Base-by-base conservation (phyloP, 1,140 invertebrate species). In the Drosophila lacteicornis region DNA sequence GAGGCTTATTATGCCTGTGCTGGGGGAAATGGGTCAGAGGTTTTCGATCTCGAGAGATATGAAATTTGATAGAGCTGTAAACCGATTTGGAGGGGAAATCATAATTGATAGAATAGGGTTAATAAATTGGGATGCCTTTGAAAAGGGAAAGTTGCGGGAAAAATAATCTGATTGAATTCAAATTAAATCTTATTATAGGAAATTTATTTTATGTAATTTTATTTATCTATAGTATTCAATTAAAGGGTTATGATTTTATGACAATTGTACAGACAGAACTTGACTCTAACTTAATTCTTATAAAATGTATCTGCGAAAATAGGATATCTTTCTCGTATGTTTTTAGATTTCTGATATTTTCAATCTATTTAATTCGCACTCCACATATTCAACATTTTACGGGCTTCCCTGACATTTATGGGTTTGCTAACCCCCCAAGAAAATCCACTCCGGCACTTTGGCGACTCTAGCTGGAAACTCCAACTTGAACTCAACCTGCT, bases 51-150 rank as follows among this genome's bases (percentile, higher is more conserved):
- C 46, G 3, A 45, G 33, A 73, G 70, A 73, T 73, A 60, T 49
- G 55, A 59, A 73, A 73, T 73, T 73, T 60, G 69, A 73, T 73
- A 73, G 67, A 73, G 53, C 27, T 36, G 55, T 73, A 71, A 73
- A 59, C 67, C 46, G 67, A 73, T 30, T 73, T 49, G 15, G 7
- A 38, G 12, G 17, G 36, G 38, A 30, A 50, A 43, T 38, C n/a
- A 50, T 59, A 71, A 71, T 71, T 60, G 46, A 73, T 73, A 43
- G 46, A 73, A 73, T 15, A 5, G 38, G 51, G 17, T 30, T 69
- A 56, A 56, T 25, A 40, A 67, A 30, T 40, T 11, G 33, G 38
- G 55, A 11, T 12, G 30, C 0, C 27, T 42, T 30, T 2, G 0
- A 19, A 11, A 33, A 33, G 68, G 15, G 69, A 73, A 73, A 73